A percentile compares a stretch with the other conserved stretches of the same genome.
Conservation (phyloP, 2,797 vertebrate genomes). For the Cygnus olor region DNA sequence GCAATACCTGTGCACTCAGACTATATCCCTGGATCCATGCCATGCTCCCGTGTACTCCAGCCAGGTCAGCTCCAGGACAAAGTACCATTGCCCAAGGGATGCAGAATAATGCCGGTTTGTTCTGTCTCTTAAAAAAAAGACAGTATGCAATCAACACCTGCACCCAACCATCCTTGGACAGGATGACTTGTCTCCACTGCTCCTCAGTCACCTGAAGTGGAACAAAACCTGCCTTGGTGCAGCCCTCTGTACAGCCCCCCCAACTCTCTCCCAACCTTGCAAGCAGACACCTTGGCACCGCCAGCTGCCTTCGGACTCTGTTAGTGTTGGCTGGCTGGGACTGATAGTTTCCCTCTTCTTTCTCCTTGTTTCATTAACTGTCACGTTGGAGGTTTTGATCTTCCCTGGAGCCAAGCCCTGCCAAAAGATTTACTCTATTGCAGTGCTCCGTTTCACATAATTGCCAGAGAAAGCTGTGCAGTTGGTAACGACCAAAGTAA, state of each 20-base stretch:
- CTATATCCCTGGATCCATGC: neutral
- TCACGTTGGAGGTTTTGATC: constrained; percentile 74
- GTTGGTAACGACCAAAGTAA: constrained; percentile 47
- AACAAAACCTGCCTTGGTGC: neutral
- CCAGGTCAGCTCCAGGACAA: neutral
- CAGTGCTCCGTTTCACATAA: constrained; percentile 67
- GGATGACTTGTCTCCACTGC: neutral
- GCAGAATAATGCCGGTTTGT: neutral
- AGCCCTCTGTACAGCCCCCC: neutral
- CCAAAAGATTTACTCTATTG: constrained; percentile 61
- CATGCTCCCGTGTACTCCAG: neutral
- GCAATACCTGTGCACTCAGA: neutral
- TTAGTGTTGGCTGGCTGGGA: constrained; percentile 75
- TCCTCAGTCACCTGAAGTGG: neutral
- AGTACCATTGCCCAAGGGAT: neutral
- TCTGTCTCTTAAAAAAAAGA: neutral
- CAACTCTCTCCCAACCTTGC: constrained; percentile 44
- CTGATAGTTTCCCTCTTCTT: constrained; percentile 64
- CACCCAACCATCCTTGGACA: neutral
- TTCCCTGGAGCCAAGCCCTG: constrained; percentile 52
- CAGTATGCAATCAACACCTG: neutral
- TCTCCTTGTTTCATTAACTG: constrained; percentile 69
- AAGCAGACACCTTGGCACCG: constrained; percentile 74
- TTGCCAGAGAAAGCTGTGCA: constrained; percentile 66
- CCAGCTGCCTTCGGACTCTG: constrained; percentile 45